Evolutionary conservation across 2,888 invertebrate species (phyloP).

Genomic region (Nyleta sp.): DNA sequence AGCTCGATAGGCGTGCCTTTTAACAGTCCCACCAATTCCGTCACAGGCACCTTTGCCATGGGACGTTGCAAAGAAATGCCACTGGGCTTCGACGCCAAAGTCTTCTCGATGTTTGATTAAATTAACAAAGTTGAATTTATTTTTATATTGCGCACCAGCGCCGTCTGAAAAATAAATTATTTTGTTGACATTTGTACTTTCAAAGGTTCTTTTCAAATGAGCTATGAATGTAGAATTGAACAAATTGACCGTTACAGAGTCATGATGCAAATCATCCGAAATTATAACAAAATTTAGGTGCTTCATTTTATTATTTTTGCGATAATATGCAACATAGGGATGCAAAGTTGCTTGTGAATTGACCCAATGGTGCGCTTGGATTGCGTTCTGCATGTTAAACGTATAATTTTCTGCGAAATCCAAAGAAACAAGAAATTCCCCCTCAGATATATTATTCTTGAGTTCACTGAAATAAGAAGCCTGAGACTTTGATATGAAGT

Average conservation of each 20-base stretch:
- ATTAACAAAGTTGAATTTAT: not conserved
- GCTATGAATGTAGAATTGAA: not conserved
- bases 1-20: slow-evolving; percentile 34
- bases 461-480: not conserved
- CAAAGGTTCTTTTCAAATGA: slow-evolving; percentile 1
- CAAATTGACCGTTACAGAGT: not conserved
- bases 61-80: too few species aligned
- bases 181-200: not conserved
- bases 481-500: slow-evolving; percentile 10
- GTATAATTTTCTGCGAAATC: slow-evolving; percentile 29
- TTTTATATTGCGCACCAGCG: not conserved
- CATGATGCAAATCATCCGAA: not conserved
- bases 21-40: slow-evolving; percentile 28
- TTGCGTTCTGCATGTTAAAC: slow-evolving; percentile 11
- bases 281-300: not conserved
- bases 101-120: not conserved
- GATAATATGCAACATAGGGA: slow-evolving; percentile 4
- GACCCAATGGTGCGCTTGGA: slow-evolving; percentile 28
- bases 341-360: too few species aligned
- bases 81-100: too few species aligned
- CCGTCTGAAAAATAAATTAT: slow-evolving; percentile 7
- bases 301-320: not conserved
- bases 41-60: too few species aligned
- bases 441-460: slow-evolving; percentile 2
- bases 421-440: slow-evolving; percentile 19